These are phyloP conservation scores for Andrena hattorfiana DNA, from an alignment of 2,888 invertebrate genomes.

Conservation along the genomic window DNA sequence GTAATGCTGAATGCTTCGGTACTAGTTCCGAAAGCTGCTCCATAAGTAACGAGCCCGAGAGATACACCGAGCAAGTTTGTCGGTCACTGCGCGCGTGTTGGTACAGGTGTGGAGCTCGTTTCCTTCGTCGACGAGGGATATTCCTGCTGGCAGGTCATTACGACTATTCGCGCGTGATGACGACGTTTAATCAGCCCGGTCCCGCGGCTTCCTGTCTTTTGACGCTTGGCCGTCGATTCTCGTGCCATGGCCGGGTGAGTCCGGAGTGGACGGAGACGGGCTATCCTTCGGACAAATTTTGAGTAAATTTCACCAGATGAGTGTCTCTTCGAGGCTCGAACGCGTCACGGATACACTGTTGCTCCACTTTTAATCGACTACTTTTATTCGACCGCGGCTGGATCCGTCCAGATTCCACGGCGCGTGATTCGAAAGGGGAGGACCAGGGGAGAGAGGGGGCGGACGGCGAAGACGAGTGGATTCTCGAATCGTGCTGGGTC, in stretches of 20 bases:
- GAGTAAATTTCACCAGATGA: too few relatives aligned
- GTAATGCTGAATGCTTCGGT: too few relatives aligned
- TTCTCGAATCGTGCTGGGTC: slow-evolving; percentile 44
- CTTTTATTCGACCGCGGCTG: not conserved
- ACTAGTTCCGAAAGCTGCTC: too few relatives aligned
- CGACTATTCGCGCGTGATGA: slow-evolving; percentile 60
- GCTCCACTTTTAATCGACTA: not conserved
- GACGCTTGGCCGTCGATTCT: slow-evolving; percentile 4
- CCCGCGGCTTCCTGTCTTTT: slow-evolving; percentile 62
- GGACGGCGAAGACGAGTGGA: slow-evolving; percentile 47
- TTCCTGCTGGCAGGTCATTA: slow-evolving; percentile 69
- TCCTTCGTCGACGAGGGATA: slow-evolving; percentile 29
- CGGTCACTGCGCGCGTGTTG: not conserved
- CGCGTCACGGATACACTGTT: not conserved
- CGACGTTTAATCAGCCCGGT: slow-evolving; percentile 70
- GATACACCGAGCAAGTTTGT: not conserved
- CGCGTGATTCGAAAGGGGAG: slow-evolving; percentile 3
- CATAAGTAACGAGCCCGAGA: too few relatives aligned
- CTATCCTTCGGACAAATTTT: not conserved
- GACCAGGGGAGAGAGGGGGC: not conserved
- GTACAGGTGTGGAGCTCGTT: slow-evolving; percentile 55
- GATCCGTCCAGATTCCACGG: slow-evolving; percentile 29
- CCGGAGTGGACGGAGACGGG: not conserved
- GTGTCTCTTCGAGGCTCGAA: too few relatives aligned
- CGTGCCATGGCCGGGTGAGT: not conserved